phyloP scores from a whole-genome alignment of 2,888 invertebrate species.

The Barypeithes pellucidus region DNA sequence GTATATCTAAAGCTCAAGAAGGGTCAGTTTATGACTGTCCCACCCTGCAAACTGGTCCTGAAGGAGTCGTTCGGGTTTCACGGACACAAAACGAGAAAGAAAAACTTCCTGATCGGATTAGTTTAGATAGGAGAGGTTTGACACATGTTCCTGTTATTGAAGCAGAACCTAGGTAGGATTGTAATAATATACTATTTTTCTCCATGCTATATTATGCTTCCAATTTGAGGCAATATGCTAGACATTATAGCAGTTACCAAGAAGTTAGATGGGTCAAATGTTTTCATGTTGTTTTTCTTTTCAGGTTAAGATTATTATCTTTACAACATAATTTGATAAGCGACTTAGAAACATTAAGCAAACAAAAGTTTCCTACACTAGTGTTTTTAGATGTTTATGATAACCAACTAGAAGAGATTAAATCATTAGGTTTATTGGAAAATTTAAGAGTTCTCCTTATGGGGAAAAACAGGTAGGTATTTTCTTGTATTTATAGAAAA shows the following conservation, averaged over 20 bases:
- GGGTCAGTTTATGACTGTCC: conserved; percentile 58
- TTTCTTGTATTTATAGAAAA: background rate
- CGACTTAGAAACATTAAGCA: conserved; percentile 77
- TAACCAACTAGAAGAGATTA: conserved; percentile 92
- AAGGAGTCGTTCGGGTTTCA: conserved; percentile 80
- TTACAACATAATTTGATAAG: conserved; percentile 93
- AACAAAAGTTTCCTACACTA: conserved; percentile 78
- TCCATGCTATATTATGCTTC: too few relatives aligned
- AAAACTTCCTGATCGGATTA: conserved; percentile 90
- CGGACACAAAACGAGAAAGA: conserved; percentile 85
- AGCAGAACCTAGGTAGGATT: conserved; percentile 73
- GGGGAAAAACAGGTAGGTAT: conserved; percentile 88
- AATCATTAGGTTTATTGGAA: conserved; percentile 83
- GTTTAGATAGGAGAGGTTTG: conserved; percentile 88
- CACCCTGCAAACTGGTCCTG: conserved; percentile 76
- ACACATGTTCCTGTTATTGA: conserved; percentile 88
- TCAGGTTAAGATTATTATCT: conserved; percentile 84
- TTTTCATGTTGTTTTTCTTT: conserved; percentile 16
- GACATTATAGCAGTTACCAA: too few relatives aligned
- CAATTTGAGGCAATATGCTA: too few relatives aligned
- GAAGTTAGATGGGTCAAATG: background rate
- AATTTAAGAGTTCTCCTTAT: conserved; percentile 89
- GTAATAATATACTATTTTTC: background rate
- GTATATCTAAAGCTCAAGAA: conserved; percentile 58
- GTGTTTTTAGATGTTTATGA: conserved; percentile 96